A percentile compares a stretch with the other conserved stretches of the same genome.
Evolutionary conservation across 1,140 invertebrate species (phyloP).

Genomic region (Harpegnathos saltator): DNA sequence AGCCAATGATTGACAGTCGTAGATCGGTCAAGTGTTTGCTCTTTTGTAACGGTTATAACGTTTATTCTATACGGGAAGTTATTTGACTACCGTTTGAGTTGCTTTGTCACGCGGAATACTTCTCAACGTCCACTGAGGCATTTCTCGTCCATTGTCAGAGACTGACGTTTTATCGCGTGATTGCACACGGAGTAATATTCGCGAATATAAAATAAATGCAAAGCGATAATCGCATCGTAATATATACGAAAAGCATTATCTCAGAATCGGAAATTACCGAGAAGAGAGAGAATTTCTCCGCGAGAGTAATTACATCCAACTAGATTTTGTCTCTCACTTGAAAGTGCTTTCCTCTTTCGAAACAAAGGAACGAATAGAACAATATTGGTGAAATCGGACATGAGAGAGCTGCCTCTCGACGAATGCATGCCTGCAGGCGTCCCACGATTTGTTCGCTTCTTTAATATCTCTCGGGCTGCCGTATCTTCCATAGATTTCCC

Average conservation of each 20-base stretch:
- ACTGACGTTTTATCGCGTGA: background rate
- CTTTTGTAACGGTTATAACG: too few relatives aligned
- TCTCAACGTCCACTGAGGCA: background rate
- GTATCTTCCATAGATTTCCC: constrained; percentile 58
- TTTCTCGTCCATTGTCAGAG: background rate
- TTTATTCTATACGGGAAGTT: background rate
- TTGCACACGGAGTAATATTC: background rate
- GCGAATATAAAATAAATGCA: background rate
- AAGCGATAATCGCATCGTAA: background rate
- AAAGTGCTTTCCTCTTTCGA: background rate
- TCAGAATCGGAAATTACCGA: background rate
- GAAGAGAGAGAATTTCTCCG: background rate
- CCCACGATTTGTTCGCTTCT: constrained; percentile 1
- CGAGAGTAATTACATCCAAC: background rate
- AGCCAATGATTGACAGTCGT: too few relatives aligned
- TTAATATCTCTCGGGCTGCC: constrained; percentile 65
- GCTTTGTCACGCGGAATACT: background rate
- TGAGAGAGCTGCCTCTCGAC: background rate
- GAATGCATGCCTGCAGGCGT: too few relatives aligned
- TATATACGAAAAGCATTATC: background rate
- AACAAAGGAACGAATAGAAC: background rate
- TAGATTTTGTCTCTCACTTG: background rate
- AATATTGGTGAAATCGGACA: background rate
- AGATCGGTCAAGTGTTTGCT: too few relatives aligned
- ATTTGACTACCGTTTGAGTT: background rate